Conservation (phyloP, 2,888 invertebrate species). For the Spicauda simplicius region DNA sequence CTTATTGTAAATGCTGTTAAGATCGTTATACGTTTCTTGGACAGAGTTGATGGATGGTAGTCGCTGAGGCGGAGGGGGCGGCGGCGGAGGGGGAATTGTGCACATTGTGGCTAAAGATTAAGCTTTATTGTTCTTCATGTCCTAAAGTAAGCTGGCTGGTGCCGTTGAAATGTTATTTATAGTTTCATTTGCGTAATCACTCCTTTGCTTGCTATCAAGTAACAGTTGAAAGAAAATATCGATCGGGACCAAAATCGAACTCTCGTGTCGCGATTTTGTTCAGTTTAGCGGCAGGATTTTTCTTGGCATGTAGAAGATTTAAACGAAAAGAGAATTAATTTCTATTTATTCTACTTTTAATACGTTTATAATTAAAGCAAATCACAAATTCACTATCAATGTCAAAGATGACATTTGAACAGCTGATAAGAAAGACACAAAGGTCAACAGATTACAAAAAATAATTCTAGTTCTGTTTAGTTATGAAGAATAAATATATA, state of each 20-base stretch:
- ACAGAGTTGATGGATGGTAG: slow-evolving; percentile 35
- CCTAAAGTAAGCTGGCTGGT: not conserved
- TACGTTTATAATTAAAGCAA: no score
- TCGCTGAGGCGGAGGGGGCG: slow-evolving; percentile 55
- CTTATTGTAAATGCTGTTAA: slow-evolving; percentile 31
- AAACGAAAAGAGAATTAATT: no score
- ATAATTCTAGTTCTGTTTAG: no score
- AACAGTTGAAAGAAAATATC: no score
- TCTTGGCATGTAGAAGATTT: no score
- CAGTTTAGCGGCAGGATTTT: no score
- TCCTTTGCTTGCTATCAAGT: no score
- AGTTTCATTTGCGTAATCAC: slow-evolving; percentile 27
- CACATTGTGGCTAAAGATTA: slow-evolving; percentile 59
- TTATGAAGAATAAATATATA: no score
- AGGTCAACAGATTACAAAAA: not conserved
- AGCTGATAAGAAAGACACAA: not conserved
- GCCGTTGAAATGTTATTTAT: slow-evolving; percentile 27
- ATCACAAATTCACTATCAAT: no score
- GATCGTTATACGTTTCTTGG: slow-evolving; percentile 33
- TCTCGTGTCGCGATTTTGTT: no score
- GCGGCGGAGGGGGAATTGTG: slow-evolving; percentile 56
- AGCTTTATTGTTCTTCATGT: slow-evolving; percentile 1
- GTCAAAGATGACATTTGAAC: not conserved
- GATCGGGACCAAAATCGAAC: no score
- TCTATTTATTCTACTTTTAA: no score